Conservation (phyloP, 1,140 invertebrate species). For the Rhyzopertha dominica region DNA sequence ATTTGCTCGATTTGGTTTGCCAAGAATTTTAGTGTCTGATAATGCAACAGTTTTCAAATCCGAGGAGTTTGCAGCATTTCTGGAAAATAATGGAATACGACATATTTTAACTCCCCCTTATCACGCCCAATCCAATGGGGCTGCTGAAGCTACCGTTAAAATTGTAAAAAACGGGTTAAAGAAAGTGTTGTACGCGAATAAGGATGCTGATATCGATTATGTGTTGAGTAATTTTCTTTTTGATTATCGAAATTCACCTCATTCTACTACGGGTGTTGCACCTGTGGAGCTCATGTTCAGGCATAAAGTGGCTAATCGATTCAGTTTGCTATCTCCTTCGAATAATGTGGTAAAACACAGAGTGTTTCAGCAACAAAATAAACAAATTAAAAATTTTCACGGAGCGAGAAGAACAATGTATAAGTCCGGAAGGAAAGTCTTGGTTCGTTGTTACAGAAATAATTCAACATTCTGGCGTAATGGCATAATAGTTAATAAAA, state of each 20-base stretch:
- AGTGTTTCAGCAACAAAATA: too few relatives aligned
- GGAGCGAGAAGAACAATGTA: too few relatives aligned
- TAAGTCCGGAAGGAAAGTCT: too few relatives aligned
- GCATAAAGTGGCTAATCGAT: constrained; percentile 22
- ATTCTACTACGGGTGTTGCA: constrained; percentile 20
- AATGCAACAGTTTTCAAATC: constrained; percentile 11
- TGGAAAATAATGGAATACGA: constrained; percentile 7
- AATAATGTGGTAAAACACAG: too few relatives aligned
- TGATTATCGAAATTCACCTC: constrained; percentile 26
- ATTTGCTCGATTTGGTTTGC: constrained; percentile 10
- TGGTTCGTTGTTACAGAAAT: too few relatives aligned
- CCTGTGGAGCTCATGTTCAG: constrained; percentile 25
- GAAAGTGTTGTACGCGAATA: too few relatives aligned
- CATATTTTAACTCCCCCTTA: constrained; percentile 11
- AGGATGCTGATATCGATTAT: too few relatives aligned
- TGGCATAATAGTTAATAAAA: too few relatives aligned
- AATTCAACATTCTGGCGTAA: too few relatives aligned
- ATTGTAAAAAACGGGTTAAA: constrained; percentile 15
- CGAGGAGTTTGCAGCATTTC: constrained; percentile 10
- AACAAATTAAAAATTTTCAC: too few relatives aligned
- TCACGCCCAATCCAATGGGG: constrained; percentile 11
- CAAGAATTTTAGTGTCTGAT: constrained; percentile 2
- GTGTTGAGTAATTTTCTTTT: constrained; percentile 24
- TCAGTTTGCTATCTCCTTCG: constrained; percentile 11
- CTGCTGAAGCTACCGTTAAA: constrained; percentile 9